Percentiles rank a stretch among this genome's conserved stretches.
Conservation (phyloP, 2,797 vertebrate genomes). For the Dromococcyx pavoninus region DNA sequence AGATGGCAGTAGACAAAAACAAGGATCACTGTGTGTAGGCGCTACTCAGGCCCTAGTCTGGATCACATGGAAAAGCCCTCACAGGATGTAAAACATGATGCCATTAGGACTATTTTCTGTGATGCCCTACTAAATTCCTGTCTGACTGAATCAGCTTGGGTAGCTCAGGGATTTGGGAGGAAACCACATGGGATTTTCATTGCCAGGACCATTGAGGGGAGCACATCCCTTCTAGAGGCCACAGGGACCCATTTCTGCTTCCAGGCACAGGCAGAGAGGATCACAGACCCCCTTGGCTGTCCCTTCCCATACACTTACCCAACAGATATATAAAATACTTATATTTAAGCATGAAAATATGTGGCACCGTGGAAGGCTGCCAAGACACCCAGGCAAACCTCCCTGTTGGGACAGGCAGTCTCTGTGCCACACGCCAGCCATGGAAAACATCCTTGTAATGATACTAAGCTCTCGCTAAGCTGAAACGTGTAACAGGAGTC, state of each 20-base stretch:
- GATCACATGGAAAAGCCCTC: not conserved
- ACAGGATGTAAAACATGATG: accelerated
- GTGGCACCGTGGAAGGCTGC: accelerated
- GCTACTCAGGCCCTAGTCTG: not conserved
- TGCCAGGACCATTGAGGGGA: accelerated
- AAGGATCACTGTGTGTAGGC: accelerated
- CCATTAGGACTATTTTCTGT: not conserved
- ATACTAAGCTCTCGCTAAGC: not conserved
- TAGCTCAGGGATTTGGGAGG: not conserved
- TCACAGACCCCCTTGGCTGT: not conserved
- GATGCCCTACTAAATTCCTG: not conserved
- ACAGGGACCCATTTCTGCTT: not conserved
- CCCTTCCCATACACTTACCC: not conserved
- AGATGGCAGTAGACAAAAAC: not conserved
- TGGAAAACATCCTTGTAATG: not conserved
- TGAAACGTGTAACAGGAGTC: not conserved
- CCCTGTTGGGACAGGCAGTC: not conserved
- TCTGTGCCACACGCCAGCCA: accelerated
- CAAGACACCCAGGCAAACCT: not conserved
- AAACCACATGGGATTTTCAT: not conserved
- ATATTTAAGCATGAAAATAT: not conserved
- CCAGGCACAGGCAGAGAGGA: not conserved
- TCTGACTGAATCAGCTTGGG: not conserved
- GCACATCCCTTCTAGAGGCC: not conserved
- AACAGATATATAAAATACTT: not conserved